Conservation (phyloP, 2,113 vertebrate species). For the Pao palembangensis region DNA sequence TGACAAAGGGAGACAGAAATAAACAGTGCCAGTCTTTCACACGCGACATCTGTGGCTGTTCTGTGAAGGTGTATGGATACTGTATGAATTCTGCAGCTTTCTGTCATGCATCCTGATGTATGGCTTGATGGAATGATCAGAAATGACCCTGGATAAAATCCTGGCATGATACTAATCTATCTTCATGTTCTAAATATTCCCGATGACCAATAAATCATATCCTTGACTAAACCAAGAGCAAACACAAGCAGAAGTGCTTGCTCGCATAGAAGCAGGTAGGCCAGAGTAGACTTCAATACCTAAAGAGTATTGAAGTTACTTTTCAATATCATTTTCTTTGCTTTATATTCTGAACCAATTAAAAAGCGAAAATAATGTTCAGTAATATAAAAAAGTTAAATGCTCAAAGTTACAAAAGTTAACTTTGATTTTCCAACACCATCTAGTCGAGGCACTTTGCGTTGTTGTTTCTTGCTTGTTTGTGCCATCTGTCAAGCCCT, state of each 20-base stretch:
- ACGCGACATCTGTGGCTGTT: too few relatives aligned
- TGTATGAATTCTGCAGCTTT: background rate
- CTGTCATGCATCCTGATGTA: background rate
- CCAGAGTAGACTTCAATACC: too few relatives aligned
- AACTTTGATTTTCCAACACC: background rate
- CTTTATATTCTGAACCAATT: too few relatives aligned
- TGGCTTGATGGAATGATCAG: background rate
- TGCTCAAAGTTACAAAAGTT: background rate
- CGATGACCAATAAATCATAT: too few relatives aligned
- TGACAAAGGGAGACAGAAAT: background rate
- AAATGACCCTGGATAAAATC: background rate
- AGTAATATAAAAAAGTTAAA: too few relatives aligned
- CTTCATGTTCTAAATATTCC: too few relatives aligned
- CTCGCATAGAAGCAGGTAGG: too few relatives aligned
- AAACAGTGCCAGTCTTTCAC: background rate
- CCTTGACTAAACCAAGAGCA: too few relatives aligned
- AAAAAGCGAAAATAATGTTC: too few relatives aligned
- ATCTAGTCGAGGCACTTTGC: background rate
- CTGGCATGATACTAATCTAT: background rate
- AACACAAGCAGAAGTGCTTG: too few relatives aligned
- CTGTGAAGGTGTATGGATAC: background rate
- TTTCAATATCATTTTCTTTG: too few relatives aligned
- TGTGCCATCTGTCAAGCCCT: constrained; percentile 10
- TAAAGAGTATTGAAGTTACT: too few relatives aligned
- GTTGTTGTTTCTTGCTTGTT: background rate